These are phyloP conservation scores for Apodemus speciosus DNA, from an alignment of 2,113 vertebrate genomes.

Conservation along the genomic window DNA sequence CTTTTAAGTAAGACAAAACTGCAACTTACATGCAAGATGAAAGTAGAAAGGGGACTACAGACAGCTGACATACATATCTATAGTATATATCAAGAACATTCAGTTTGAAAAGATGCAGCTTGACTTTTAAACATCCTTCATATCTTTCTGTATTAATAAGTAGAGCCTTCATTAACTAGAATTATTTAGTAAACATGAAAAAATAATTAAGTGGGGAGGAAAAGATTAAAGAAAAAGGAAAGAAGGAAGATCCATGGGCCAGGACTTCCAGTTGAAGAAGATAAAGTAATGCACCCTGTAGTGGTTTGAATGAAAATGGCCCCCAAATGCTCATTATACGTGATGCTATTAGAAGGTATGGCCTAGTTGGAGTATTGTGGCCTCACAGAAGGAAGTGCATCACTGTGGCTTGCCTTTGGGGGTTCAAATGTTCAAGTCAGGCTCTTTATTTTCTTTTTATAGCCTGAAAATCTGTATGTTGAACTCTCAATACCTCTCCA, in stretches of 20 bases:
- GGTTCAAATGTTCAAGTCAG: background rate
- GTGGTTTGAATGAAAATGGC: background rate
- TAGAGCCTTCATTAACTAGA: background rate
- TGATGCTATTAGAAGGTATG: background rate
- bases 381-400: background rate
- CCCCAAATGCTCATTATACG: background rate
- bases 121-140: constrained; percentile 12
- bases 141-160: background rate
- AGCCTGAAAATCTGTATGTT: background rate
- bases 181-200: background rate
- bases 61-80: background rate
- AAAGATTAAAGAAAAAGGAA: background rate
- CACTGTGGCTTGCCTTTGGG: background rate
- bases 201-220: too few species aligned
- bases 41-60: background rate
- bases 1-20: constrained; percentile 22
- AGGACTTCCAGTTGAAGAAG: background rate
- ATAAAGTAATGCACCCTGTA: background rate
- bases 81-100: background rate
- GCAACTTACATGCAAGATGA: background rate
- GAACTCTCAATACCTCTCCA: background rate
- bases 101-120: background rate
- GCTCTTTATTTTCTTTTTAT: too few species aligned
- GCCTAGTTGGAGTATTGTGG: background rate
- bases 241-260: background rate